Base-by-base conservation (phyloP, 2,113 vertebrate species). In the Pachypanchax playfairii region DNA sequence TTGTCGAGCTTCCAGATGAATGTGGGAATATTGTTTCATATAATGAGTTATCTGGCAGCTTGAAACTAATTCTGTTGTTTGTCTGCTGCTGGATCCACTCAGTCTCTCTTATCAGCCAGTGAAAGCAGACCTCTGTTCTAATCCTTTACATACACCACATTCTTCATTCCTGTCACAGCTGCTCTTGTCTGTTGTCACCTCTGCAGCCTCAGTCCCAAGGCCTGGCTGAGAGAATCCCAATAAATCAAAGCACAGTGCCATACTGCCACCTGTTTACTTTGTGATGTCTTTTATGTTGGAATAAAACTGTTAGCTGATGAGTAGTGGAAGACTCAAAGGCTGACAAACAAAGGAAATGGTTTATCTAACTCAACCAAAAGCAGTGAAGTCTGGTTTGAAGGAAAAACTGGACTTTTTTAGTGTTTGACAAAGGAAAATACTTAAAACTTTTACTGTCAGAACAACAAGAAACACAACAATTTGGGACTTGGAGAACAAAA, bases 121-220 rank as follows among this genome's bases (percentile, higher is more conserved):
- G 83, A 88, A 88, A 89, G 86, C 90, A 90, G 91, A 92, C 90
- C 91, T 91, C 83, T 85, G 81, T 79, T 65, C 85, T 92, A 91
- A 91, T 86, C 88, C 48, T 52, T 78, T 82, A 48, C 67, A n/a
- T 80, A 29, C 78, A 87, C 85, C 80, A 80, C 82, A 69, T 63
- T 87, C 79, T 91, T 67, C 87, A 85, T 92, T 92, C 88, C 84
- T 69, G 61, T 70, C 20, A 58, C 86, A 87, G 93, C 93, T 97
- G 96, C 85, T 85, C 79, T 89, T 86, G 90, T 94, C 94, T 33
- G 47, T 95, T 92, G 88, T 72, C 21, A 87, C 85, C 85, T n/a
- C 67, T 48, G 62, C 79, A 81, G 67, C 64, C 82, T 63, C n/a
- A 80, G 75, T 80, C 71, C 70, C 84, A 80, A 86, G 6, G 21